Evolutionary conservation across 2,797 vertebrate genomes (phyloP).

Genomic region (Artibeus lituratus): DNA sequence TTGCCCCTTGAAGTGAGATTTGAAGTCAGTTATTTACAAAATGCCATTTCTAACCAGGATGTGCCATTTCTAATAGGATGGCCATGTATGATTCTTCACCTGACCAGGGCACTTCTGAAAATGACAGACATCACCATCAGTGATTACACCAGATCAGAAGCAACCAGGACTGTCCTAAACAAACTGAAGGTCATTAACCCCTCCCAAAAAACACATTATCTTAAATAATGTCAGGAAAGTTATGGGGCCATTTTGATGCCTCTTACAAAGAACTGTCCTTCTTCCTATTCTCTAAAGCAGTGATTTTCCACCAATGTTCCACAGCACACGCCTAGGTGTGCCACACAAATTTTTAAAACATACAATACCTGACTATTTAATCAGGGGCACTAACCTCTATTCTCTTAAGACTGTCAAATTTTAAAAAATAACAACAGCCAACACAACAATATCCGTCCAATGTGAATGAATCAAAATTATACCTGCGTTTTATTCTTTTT

Average conservation of each 20-base stretch:
- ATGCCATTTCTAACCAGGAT: background rate
- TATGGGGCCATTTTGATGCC: background rate
- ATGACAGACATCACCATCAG: background rate
- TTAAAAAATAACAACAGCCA: background rate
- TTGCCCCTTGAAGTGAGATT: background rate
- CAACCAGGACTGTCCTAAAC: background rate
- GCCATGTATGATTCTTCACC: background rate
- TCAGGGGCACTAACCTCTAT: background rate
- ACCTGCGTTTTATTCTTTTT: background rate
- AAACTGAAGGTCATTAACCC: background rate
- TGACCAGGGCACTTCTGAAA: background rate
- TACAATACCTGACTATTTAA: background rate
- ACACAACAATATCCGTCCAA: background rate
- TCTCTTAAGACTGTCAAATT: background rate
- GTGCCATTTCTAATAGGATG: no score
- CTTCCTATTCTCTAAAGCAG: background rate
- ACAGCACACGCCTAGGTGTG: no score
- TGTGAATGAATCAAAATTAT: background rate
- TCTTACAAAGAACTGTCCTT: background rate
- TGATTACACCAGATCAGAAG: background rate
- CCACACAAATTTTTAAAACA: background rate
- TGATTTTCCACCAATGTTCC: background rate
- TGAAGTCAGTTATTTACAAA: slow-evolving; percentile 21
- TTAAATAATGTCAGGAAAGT: slow-evolving; percentile 7
- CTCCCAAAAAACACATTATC: background rate